Evolutionary conservation across 2,797 vertebrate species (phyloP).

Genomic region (Eremophila alpestris): DNA sequence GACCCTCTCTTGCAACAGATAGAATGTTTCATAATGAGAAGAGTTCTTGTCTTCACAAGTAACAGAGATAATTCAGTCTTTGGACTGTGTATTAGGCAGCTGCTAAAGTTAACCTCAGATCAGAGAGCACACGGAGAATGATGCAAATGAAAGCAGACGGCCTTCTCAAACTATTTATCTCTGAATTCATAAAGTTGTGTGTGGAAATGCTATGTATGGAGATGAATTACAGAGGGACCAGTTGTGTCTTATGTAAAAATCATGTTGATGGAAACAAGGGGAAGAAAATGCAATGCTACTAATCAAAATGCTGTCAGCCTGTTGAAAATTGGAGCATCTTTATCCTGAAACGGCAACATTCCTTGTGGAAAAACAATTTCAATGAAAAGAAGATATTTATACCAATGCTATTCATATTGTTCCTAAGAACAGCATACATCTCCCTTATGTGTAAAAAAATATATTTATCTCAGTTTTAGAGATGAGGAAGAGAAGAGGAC

Average conservation of each 20-base stretch:
- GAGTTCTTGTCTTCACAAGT: not conserved
- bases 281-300: not conserved
- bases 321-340: not conserved
- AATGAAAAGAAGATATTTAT: not conserved
- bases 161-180: slow-evolving; percentile 19
- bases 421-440: not conserved
- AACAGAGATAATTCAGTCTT: not conserved
- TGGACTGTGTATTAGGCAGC: not conserved
- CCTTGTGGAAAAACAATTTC: not conserved
- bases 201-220: not conserved
- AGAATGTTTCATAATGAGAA: not conserved
- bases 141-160: slow-evolving; percentile 10
- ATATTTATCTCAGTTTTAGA: not conserved
- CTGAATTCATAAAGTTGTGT: slow-evolving; percentile 3
- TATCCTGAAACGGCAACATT: not conserved
- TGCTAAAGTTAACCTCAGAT: slow-evolving; percentile 1
- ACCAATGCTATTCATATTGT: not conserved
- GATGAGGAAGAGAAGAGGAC: not conserved
- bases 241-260: not conserved
- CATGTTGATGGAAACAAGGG: not conserved
- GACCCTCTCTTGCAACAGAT: not conserved
- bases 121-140: not conserved
- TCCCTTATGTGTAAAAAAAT: not conserved
- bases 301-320: not conserved
- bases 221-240: not conserved